Percentiles rank a stretch among this genome's conserved stretches.
These are phyloP conservation scores for Pomatorhinus ruficollis DNA, from an alignment of 2,113 vertebrate species.

Conservation along the genomic window DNA sequence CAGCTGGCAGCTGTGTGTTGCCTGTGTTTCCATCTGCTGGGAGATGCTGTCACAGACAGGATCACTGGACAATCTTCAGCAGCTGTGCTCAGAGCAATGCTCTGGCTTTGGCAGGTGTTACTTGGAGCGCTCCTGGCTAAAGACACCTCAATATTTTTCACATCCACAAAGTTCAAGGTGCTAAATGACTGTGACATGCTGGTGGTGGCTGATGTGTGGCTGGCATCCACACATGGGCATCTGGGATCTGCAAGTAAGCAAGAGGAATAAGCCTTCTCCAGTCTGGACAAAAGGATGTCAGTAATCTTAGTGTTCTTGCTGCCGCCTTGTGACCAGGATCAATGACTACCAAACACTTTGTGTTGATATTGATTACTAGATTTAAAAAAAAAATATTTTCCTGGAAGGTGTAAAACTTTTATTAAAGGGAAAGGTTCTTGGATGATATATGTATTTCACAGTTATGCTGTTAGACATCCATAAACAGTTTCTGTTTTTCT, in stretches of 20 bases:
- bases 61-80: background rate
- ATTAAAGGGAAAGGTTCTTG: background rate
- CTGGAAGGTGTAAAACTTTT: background rate
- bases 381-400: background rate
- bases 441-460: background rate
- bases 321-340: background rate
- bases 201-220: background rate
- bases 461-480: background rate
- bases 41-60: background rate
- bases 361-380: background rate
- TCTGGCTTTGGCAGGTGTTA: background rate
- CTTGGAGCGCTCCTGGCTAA: background rate
- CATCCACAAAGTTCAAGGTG: background rate
- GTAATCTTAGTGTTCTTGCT: background rate
- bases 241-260: background rate
- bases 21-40: background rate
- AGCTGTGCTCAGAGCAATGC: fast-evolving
- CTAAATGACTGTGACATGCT: background rate
- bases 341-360: background rate
- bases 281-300: background rate
- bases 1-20: background rate
- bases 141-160: background rate
- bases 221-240: background rate
- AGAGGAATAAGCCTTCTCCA: background rate
- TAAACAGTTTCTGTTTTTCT: background rate